Evolutionary conservation across 2,797 vertebrate species (phyloP).

Genomic region (Helarctos malayanus): DNA sequence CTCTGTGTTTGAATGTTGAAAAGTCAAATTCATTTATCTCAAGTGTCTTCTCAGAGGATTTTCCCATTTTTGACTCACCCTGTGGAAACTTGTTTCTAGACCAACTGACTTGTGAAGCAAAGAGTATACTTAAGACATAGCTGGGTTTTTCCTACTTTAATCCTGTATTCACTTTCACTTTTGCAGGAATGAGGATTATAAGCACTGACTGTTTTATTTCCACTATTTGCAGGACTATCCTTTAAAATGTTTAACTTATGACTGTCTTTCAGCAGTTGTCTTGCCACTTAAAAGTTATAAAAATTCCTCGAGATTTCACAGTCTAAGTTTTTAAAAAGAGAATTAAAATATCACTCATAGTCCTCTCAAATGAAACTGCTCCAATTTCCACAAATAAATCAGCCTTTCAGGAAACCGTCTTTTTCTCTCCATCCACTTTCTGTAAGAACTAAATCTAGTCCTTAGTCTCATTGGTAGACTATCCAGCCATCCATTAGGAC

Average conservation of each 20-base stretch:
- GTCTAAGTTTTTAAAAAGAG: constrained; percentile 65
- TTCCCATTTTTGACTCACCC: background rate
- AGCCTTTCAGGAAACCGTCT: constrained; percentile 63
- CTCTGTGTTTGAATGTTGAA: background rate
- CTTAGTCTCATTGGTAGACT: background rate
- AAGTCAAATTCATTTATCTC: constrained; percentile 20
- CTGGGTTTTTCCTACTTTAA: constrained; percentile 61
- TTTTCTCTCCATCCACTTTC: constrained; percentile 56
- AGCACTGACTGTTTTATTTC: constrained; percentile 57
- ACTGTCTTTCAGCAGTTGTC: constrained; percentile 67
- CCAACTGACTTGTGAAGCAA: constrained; percentile 1
- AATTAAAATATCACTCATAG: constrained; percentile 72
- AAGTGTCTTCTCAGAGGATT: background rate
- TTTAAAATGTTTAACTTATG: constrained; percentile 72
- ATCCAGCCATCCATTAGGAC: constrained; percentile 28
- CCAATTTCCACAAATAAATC: constrained; percentile 69
- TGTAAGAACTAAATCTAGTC: constrained; percentile 45
- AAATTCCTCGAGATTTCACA: constrained; percentile 79
- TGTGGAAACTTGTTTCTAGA: constrained; percentile 68
- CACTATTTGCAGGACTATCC: background rate
- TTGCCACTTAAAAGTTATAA: constrained; percentile 78
- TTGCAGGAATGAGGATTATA: constrained; percentile 60
- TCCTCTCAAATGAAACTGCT: constrained; percentile 75
- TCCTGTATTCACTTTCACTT: constrained; percentile 72
- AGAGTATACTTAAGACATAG: background rate